Conservation (phyloP, 2,113 vertebrate species). For the Carassius gibelio region DNA sequence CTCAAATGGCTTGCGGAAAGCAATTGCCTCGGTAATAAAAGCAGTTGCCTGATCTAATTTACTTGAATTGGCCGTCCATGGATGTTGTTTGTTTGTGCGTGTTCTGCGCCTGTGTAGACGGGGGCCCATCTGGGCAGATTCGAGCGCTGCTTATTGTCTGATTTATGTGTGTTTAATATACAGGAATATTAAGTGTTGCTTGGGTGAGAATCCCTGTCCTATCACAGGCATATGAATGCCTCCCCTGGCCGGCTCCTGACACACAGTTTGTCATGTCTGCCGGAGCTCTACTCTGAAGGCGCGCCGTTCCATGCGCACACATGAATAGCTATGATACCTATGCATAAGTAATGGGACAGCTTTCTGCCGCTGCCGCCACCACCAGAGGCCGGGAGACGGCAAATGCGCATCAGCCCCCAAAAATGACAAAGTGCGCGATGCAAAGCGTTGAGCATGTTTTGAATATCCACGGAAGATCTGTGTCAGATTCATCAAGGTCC, state of each 20-base stretch:
- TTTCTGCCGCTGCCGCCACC: constrained; percentile 48
- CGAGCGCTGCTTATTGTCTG: constrained; percentile 69
- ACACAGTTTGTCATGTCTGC: constrained; percentile 79
- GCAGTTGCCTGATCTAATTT: constrained; percentile 44
- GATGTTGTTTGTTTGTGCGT: constrained; percentile 40
- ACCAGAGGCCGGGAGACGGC: constrained; percentile 58
- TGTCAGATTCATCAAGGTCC: constrained; percentile 57
- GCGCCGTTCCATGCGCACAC: constrained; percentile 72
- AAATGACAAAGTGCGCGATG: constrained; percentile 65
- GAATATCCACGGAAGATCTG: constrained; percentile 36
- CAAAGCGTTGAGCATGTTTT: constrained; percentile 46
- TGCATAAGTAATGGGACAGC: constrained; percentile 80
- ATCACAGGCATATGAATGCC: constrained; percentile 75
- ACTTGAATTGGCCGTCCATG: constrained; percentile 33
- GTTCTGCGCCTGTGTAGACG: constrained; percentile 6
- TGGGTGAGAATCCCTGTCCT: constrained; percentile 75
- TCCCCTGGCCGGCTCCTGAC: constrained; percentile 74
- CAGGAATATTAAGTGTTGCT: constrained; percentile 78
- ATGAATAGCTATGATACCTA: constrained; percentile 84
- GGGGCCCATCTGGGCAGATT: constrained; percentile 9
- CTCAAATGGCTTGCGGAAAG: constrained; percentile 29
- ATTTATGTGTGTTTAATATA: constrained; percentile 84
- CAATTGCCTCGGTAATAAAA: constrained; percentile 36
- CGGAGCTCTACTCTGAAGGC: constrained; percentile 68
- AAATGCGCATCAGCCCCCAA: constrained; percentile 54